phyloP scores from a whole-genome alignment of 2,797 vertebrate species.

The Amblyopsis hoosieri region DNA sequence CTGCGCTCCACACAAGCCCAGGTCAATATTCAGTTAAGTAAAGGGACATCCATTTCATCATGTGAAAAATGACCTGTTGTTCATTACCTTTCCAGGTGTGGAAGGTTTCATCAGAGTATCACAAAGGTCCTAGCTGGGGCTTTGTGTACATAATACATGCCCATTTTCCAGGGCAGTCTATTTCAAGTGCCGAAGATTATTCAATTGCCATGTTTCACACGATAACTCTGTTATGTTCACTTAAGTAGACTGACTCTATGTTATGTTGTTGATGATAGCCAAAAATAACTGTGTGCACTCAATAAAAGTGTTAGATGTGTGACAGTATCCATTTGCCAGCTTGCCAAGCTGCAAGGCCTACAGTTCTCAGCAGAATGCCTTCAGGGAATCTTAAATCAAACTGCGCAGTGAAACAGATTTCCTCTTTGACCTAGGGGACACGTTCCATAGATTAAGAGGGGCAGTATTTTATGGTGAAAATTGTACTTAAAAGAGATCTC shows the following conservation, averaged over 20 bases:
- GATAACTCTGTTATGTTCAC: slow-evolving; percentile 4
- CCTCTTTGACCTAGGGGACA: slow-evolving; percentile 11
- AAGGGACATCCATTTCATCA: slow-evolving; percentile 14
- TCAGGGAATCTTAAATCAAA: slow-evolving; percentile 1
- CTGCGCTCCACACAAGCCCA: background rate
- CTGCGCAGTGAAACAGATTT: background rate
- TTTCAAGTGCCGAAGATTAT: background rate
- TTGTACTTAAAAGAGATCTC: slow-evolving; percentile 4
- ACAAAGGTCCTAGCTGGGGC: background rate
- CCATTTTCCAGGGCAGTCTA: background rate
- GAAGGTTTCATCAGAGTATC: background rate
- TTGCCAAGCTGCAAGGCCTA: background rate
- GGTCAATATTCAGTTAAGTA: background rate
- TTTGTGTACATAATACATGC: background rate
- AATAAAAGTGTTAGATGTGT: slow-evolving; percentile 5
- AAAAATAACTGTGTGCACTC: background rate
- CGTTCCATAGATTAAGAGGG: slow-evolving; percentile 11
- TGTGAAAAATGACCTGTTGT: background rate
- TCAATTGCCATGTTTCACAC: background rate
- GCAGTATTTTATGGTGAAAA: slow-evolving; percentile 1
- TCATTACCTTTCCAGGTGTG: background rate
- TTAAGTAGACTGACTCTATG: background rate
- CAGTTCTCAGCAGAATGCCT: background rate
- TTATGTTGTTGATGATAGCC: too few species aligned
- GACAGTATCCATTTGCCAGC: background rate